Evolutionary conservation across 1,140 invertebrate genomes (phyloP).

Genomic region (Neuroterus valhalla): DNA sequence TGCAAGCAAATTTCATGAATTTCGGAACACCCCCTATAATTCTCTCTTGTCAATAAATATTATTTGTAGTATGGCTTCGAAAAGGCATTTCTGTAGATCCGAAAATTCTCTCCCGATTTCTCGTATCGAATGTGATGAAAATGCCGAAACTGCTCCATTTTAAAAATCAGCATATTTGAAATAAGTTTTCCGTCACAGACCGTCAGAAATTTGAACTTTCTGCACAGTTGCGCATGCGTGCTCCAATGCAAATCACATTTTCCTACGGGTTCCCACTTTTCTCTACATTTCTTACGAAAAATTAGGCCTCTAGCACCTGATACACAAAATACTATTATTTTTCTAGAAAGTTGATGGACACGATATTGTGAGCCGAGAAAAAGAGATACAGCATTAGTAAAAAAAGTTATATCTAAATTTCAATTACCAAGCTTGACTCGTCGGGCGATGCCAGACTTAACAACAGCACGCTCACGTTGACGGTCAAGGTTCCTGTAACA

Average conservation of each 20-base stretch:
- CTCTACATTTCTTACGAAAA: too few relatives aligned
- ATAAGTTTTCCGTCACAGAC: not conserved
- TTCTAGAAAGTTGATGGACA: not conserved
- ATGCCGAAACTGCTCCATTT: constrained; percentile 3
- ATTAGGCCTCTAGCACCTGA: too few relatives aligned
- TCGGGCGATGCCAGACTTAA: constrained; percentile 94
- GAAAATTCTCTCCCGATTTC: constrained; percentile 1
- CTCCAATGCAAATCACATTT: too few relatives aligned
- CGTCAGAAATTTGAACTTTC: too few relatives aligned
- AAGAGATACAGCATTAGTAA: not conserved
- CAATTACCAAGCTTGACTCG: constrained; percentile 93
- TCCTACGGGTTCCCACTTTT: too few relatives aligned
- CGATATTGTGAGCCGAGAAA: not conserved
- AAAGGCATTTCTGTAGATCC: not conserved
- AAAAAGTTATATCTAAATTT: not conserved
- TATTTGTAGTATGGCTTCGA: not conserved
- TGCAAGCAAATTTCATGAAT: not conserved
- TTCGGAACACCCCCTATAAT: not conserved
- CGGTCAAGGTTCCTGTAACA: constrained; percentile 89
- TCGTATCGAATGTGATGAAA: constrained; percentile 5
- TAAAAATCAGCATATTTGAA: constrained; percentile 9
- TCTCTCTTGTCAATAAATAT: not conserved
- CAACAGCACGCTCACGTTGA: constrained; percentile 94
- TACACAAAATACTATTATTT: not conserved
- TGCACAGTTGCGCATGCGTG: too few relatives aligned